Conservation (phyloP, 2,113 vertebrate species). For the Callithrix jacchus region DNA sequence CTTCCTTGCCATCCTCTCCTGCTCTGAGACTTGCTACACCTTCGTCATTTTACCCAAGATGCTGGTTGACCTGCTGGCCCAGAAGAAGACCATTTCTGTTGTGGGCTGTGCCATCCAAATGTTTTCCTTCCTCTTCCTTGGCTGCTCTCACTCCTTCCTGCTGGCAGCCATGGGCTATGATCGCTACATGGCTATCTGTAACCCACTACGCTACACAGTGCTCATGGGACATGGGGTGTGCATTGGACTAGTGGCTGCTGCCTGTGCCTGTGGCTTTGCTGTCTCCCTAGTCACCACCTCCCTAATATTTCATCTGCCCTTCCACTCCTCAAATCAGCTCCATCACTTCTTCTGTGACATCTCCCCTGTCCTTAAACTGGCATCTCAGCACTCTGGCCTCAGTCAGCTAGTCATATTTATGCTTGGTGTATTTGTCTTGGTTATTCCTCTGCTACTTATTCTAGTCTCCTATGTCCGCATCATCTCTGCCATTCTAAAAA, state of each 20-base stretch:
- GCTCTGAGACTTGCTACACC: conserved; percentile 60
- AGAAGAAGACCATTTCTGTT: conserved; percentile 63
- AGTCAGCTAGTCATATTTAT: conserved; percentile 60
- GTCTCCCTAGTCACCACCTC: not conserved
- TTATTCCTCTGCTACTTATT: conserved; percentile 55
- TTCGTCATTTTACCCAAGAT: conserved; percentile 62
- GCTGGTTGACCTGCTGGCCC: conserved; percentile 40
- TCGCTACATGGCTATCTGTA: conserved; percentile 52
- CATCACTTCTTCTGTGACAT: conserved; percentile 71
- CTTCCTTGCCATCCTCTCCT: conserved; percentile 56
- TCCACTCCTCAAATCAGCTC: conserved; percentile 54
- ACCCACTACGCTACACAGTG: conserved; percentile 13
- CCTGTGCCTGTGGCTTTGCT: conserved; percentile 55
- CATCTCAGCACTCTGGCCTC: not conserved
- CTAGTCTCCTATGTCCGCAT: conserved; percentile 46
- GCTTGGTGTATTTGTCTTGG: conserved; percentile 57
- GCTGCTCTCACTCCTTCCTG: conserved; percentile 65
- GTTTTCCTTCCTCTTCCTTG: conserved; percentile 62
- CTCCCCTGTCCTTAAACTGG: conserved; percentile 58
- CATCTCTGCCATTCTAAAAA: conserved; percentile 49
- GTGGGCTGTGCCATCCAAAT: conserved; percentile 67
- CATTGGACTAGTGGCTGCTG: not conserved
- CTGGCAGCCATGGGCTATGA: conserved; percentile 68
- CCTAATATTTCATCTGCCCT: conserved; percentile 36
- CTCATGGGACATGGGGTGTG: not conserved